Evolutionary conservation across 1,140 invertebrate species (phyloP), one percentile per base, ranked within the genome.

Genomic region (Agraylea sexmaculata): DNA sequence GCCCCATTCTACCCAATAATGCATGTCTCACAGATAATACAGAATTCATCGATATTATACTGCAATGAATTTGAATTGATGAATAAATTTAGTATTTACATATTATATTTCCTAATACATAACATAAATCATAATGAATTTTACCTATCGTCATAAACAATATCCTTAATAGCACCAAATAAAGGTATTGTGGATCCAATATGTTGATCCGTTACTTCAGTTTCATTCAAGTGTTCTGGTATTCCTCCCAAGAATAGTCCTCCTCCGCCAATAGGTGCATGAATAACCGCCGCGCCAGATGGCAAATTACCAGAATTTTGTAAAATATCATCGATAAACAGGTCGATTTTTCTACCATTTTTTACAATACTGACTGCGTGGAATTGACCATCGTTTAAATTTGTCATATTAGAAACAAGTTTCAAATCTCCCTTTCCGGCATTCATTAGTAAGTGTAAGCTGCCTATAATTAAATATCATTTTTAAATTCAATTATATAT

Each of bases 141-240:
- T 70, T 64, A 83, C 80, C 74, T 68, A 46, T 85, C 76, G 54
- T 87, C 83, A 43, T 88, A 77, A 39, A 86, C 76, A 12, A 82
- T 72, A 63, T 92, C 83, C 49, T 77, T 78, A 15, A 92, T 79
- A 4, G 82, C 78, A 19, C 87, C 87, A n/a, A 32, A 33, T 2
- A 50, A 20, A 12, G 48, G 39, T 70, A 67, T 5, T 83, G 59
- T 32, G 69, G 67, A 29, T 60, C 51, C 15, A 53, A 64, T 1
- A 70, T 73, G 0, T 68, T 50, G 44, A 36, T 46, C 62, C 3
- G 71, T 66, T 56, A 74, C 67, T 21, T 67, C 67, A 6, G 65
- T 64, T 27, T 67, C 64, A 37, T 68, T 66, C 10, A 73, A 66
- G 30, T 64, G 58, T 12, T 57, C 44, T 1, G 74, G 75, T 10